phyloP scores from a whole-genome alignment of 2,888 invertebrate species.

The Parthenolecanium corni region DNA sequence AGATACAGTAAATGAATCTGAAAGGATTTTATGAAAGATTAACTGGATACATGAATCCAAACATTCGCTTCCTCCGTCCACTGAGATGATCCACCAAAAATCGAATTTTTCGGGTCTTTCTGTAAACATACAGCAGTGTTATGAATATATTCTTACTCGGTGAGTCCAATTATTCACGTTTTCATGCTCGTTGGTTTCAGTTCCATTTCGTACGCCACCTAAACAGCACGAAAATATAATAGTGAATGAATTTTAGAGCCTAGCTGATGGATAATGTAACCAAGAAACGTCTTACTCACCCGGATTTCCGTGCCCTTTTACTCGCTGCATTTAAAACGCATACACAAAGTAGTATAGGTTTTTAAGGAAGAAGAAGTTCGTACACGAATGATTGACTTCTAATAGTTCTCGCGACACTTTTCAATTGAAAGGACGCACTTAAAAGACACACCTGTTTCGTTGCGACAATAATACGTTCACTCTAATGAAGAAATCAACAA shows the following conservation, averaged over 20 bases:
- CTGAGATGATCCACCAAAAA: no score
- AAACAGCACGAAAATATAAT: background rate
- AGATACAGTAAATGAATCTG: no score
- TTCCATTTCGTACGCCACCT: conserved; percentile 33
- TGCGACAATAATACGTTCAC: background rate
- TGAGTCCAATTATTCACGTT: conserved; percentile 31
- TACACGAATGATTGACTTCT: background rate
- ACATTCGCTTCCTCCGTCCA: no score
- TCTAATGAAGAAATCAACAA: background rate
- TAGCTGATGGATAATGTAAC: background rate
- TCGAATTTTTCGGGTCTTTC: no score
- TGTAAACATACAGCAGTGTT: background rate
- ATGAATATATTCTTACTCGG: conserved; percentile 7
- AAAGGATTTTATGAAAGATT: no score
- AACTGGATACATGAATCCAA: no score
- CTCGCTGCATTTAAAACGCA: conserved; percentile 46
- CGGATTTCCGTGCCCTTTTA: conserved; percentile 78
- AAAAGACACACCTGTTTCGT: conserved; percentile 17
- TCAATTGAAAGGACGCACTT: background rate
- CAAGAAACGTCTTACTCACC: conserved; percentile 42
- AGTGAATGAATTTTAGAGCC: no score
- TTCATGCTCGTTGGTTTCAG: conserved; percentile 38
- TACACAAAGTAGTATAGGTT: conserved; percentile 31
- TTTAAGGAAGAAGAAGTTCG: conserved; percentile 1
- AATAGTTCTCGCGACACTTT: no score